These are phyloP conservation scores for Phengaris alcon DNA, from an alignment of 2,888 invertebrate species.

Conservation along the genomic window DNA sequence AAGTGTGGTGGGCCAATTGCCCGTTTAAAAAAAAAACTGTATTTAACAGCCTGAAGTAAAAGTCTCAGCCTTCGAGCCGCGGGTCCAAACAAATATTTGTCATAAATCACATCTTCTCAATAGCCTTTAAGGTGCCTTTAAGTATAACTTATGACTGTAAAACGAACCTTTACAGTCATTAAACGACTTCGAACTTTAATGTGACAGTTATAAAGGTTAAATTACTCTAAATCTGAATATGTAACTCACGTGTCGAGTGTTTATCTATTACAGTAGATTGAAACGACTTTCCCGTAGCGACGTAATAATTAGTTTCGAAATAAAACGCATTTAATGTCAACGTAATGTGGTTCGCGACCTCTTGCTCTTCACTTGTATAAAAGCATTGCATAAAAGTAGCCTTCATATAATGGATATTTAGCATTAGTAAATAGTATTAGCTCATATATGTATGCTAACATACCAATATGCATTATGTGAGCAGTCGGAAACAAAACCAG, in stretches of 20 bases:
- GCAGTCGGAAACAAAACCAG: no score
- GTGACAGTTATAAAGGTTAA: background rate
- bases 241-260: background rate
- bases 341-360: constrained; percentile 8
- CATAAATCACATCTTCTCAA: constrained; percentile 1
- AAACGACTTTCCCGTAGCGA: background rate
- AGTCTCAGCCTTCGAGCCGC: background rate
- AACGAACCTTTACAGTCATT: background rate
- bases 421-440: no score
- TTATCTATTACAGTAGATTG: constrained; percentile 5
- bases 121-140: background rate
- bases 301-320: background rate
- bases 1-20: no score
- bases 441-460: no score
- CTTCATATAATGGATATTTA: background rate
- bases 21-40: no score
- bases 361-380: background rate
- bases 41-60: constrained; percentile 19
- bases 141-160: background rate
- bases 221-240: background rate
- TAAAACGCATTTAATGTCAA: constrained; percentile 9
- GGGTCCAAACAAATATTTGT: constrained; percentile 10
- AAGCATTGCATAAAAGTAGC: constrained; percentile 4
- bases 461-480: no score
- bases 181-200: background rate